Evolutionary conservation across 2,888 invertebrate genomes (phyloP), one percentile per base, ranked within the genome.

Genomic region (Cacoxenus indagator): DNA sequence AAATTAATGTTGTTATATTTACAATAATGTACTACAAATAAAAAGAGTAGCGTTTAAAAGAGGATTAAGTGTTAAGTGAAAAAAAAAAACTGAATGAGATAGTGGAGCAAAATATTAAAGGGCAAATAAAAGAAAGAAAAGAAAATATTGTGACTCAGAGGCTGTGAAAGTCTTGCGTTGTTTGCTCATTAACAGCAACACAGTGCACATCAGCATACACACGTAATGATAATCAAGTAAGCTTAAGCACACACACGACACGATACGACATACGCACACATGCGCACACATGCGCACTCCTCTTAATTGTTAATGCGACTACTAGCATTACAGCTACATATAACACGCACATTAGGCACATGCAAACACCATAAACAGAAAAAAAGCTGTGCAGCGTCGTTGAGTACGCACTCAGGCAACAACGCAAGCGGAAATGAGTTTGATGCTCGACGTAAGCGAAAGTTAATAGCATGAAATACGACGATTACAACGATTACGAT

Each of bases 151-250:
- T 37, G 14, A 37, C 37, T n/a, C n/a, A n/a, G n/a, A 37, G 37
- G 14, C 8, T 11, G 14, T 1, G 14, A 4, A 37, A 4, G 5
- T 14, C 2, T 37, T 37, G 31, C 37, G 2, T 37, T 37, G 37
- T 5, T 46, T 26, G 37, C 64, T 65, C 62, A 64, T 62, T 67
- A 51, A 65, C 61, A 67, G 59, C 29, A 69, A 46, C 29, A 8
- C 27, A n/a, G 26, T 24, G 24, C 37, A 4, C 37, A 37, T 37
- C 8, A 37, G 14, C 37, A 37, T 37, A 37, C 14, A 37, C 8
- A 37, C 37, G 14, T 37, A 37, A 59, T 66, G 55, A 68, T 43
- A 73, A 48, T 55, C 70, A 71, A 69, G 27, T 64, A 57, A 62
- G 70, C 73, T 51, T 59, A 51, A 69, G 24, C 14, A 37, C 19